Evolutionary conservation across 2,797 vertebrate species (phyloP).

Genomic region (Halcyon smyrnensis): DNA sequence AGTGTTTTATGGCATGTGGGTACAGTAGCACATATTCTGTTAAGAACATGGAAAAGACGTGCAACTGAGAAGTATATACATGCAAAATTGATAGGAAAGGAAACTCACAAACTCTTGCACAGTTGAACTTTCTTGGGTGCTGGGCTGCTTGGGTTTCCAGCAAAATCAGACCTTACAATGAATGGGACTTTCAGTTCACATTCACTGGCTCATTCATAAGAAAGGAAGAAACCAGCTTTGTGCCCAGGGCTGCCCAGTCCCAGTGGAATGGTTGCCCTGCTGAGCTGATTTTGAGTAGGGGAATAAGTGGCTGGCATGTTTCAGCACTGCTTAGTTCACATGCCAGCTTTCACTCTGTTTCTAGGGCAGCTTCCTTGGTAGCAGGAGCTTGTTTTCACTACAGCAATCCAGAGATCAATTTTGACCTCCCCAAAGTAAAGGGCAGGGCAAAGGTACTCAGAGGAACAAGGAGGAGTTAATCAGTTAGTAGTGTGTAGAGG

Average conservation of each 20-base stretch:
- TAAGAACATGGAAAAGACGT: neutral
- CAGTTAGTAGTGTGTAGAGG: neutral
- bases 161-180: neutral
- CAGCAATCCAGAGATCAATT: neutral
- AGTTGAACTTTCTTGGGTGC: neutral
- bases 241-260: neutral
- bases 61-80: accelerated
- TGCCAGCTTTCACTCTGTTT: neutral
- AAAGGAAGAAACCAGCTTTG: neutral
- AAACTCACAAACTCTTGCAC: neutral
- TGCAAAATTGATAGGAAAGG: neutral
- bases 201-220: neutral
- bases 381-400: neutral
- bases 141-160: neutral
- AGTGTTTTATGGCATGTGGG: accelerated
- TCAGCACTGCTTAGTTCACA: neutral
- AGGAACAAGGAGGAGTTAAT: neutral
- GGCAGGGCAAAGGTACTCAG: neutral
- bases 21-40: neutral
- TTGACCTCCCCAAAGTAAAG: neutral
- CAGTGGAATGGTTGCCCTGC: neutral
- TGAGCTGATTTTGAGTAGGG: neutral
- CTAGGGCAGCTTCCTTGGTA: neutral
- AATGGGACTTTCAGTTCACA: neutral
- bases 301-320: neutral